Base-by-base conservation (phyloP, 2,888 invertebrate species). In the Elgonia sp. region DNA sequence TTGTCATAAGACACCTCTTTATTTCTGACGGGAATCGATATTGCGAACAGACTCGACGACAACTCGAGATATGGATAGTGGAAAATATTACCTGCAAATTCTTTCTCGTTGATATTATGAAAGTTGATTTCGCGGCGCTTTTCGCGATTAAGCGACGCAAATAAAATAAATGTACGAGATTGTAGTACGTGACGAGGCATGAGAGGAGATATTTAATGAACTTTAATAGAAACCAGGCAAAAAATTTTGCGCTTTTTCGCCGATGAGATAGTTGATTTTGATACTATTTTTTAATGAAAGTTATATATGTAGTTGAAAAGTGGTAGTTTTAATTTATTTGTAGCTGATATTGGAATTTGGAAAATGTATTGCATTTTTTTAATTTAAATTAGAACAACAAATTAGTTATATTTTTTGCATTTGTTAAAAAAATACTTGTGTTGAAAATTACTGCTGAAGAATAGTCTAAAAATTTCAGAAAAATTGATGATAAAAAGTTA, bases 1-100 rank as follows among this genome's bases (percentile, higher is more conserved):
- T 83, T 83, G 83, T 83, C 76, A 83, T 60, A 83, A 83, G 65
- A 83, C 53, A 76, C 83, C 75, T 75, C 62, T 83, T 83, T 75
- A 80, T 69, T 76, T 76, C 65, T 69, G 50, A 65, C 67, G 9
- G 67, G 50, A 62, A 83, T 76, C 83, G 83, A 83, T 76, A 75
- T 67, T 69, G 60, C 67, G 21, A 67, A 69, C 67, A 67, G 40
- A 63, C 67, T n/a, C 39, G 60, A 60, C 60, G 80, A 69, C 57
- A 70, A 60, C 65, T 67, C 39, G 77, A 29, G 29, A 67, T 55
- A 53, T 12, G 70, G 65, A 79, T 79, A 46, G n/a, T 29, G 39
- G 10, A 60, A 69, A 67, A 42, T 69, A 79, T 69, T 70, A 39
- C 79, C 79, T 46, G 50, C 40, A 18, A 55, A 46, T 69, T 46